A percentile compares a stretch with the other conserved stretches of the same genome.
phyloP scores from a whole-genome alignment of 2,113 vertebrate species.

The Lynx canadensis region DNA sequence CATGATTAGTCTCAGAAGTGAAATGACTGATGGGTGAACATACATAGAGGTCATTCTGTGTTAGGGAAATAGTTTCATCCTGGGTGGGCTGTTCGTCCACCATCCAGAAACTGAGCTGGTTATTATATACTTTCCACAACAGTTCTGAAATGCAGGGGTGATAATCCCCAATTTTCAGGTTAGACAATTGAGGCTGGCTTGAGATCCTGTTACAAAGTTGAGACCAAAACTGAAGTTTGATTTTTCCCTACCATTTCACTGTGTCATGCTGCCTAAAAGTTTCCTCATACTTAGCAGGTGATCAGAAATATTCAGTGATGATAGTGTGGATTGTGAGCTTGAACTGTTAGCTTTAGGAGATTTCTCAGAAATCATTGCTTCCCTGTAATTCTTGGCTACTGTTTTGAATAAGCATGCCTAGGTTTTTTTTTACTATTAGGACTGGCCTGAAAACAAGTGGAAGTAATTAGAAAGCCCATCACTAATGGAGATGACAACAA shows the following conservation, averaged over 20 bases:
- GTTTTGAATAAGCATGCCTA: neutral
- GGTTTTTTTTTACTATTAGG: neutral
- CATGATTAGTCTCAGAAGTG: neutral
- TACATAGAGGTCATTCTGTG: neutral
- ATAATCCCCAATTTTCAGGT: neutral
- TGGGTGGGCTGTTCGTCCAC: neutral
- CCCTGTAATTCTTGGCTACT: neutral
- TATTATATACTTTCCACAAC: neutral
- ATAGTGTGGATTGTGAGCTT: neutral
- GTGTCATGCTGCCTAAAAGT: neutral
- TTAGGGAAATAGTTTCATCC: neutral
- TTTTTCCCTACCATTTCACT: neutral
- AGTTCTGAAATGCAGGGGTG: neutral
- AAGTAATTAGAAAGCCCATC: neutral
- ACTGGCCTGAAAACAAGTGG: neutral
- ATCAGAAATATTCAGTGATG: neutral
- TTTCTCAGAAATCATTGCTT: neutral
- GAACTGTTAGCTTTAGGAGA: too few relatives aligned
- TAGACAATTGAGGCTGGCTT: neutral
- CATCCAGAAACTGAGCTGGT: neutral
- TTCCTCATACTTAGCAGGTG: neutral
- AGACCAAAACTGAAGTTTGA: neutral
- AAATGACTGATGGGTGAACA: neutral
- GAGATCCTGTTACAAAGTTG: neutral
- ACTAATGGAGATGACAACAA: neutral